Evolutionary conservation across 1,140 invertebrate species (phyloP).

Genomic region (Centruroides sculpturatus): DNA sequence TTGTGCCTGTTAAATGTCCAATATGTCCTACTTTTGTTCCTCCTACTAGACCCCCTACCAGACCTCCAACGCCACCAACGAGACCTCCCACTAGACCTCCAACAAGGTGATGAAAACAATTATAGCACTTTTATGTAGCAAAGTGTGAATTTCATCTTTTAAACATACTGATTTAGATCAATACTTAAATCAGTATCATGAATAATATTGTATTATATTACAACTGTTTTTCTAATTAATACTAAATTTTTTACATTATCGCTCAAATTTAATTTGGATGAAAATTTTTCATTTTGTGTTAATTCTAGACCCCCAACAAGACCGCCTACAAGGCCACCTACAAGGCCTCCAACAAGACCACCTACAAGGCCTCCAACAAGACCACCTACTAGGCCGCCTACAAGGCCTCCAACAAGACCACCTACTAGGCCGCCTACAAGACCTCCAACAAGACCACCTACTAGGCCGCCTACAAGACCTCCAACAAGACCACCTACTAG

Average conservation of each 20-base stretch:
- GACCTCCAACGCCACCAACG: slow-evolving; percentile 1
- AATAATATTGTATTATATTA: too few species aligned
- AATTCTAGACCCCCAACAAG: not conserved
- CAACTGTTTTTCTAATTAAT: too few species aligned
- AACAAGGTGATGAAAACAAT: not conserved
- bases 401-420: not conserved
- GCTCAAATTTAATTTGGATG: too few species aligned
- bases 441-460: not conserved
- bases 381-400: not conserved
- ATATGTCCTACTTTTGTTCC: slow-evolving; percentile 3
- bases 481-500: not conserved
- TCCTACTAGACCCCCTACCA: slow-evolving; percentile 9
- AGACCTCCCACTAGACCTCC: not conserved
- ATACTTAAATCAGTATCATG: too few species aligned
- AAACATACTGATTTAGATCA: too few species aligned
- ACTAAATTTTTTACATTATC: too few species aligned
- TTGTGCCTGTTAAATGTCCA: slow-evolving; percentile 6
- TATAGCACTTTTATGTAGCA: too few species aligned
- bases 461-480: not conserved
- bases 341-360: not conserved
- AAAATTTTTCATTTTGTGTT: not conserved
- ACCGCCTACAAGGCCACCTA: not conserved
- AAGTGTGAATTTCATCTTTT: too few species aligned
- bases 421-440: not conserved
- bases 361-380: not conserved